Evolutionary conservation across 2,888 invertebrate species (phyloP).

Genomic region (Meghimatium bilineatum): DNA sequence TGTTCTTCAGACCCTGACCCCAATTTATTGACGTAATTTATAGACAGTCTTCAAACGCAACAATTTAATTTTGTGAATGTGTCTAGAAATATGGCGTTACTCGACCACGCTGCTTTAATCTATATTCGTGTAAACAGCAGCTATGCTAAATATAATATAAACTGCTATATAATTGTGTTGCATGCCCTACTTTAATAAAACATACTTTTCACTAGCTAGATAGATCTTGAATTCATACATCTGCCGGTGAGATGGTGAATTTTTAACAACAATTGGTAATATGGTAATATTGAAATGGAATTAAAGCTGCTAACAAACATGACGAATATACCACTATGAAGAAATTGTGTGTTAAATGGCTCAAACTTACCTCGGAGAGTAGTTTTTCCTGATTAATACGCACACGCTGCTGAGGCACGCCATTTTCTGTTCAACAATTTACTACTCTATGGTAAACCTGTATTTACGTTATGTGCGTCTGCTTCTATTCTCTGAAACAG

Average conservation of each 20-base stretch:
- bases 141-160: no score
- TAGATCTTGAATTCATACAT: background rate
- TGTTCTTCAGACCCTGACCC: no score
- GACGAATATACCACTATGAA: background rate
- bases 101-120: no score
- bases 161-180: no score
- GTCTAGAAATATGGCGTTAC: no score
- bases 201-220: no score
- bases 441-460: background rate
- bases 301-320: background rate
- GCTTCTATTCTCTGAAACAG: constrained; percentile 1
- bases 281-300: background rate
- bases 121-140: no score
- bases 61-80: no score
- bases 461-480: background rate
- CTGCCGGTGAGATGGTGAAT: background rate
- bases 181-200: no score
- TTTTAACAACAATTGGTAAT: background rate
- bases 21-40: no score
- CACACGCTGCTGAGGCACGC: background rate
- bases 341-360: background rate
- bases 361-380: background rate
- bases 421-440: background rate
- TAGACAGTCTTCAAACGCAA: no score
- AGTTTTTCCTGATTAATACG: background rate